Conservation (phyloP, 2,113 vertebrate genomes). For the Pyrgilauda ruficollis region DNA sequence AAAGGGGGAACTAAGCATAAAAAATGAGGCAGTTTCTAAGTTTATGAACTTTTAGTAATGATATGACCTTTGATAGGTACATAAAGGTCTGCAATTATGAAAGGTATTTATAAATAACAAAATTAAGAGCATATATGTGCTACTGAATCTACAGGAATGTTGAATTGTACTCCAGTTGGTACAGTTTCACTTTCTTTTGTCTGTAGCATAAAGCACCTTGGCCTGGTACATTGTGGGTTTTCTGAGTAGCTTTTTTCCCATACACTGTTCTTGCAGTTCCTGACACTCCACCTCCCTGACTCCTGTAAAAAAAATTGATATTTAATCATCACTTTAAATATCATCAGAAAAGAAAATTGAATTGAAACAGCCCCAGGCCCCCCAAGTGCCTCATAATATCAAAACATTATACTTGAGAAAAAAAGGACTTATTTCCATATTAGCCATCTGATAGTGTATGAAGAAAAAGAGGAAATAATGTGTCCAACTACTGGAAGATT, state of each 20-base stretch:
- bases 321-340: conserved; percentile 3
- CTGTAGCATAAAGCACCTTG: background rate
- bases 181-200: background rate
- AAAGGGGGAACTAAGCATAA: background rate
- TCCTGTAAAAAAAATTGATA: background rate
- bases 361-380: background rate
- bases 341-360: background rate
- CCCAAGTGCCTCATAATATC: background rate
- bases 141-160: background rate
- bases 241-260: background rate
- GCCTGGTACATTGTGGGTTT: background rate
- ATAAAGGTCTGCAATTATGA: background rate
- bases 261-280: background rate
- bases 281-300: background rate
- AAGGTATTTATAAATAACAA: background rate
- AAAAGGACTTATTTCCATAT: background rate
- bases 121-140: background rate
- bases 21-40: background rate
- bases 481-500: background rate
- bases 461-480: background rate
- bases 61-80: background rate
- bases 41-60: background rate
- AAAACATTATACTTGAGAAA: background rate
- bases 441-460: background rate
- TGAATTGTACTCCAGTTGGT: background rate